Conservation (phyloP, 2,113 vertebrate species). For the Aldabrachelys gigantea region DNA sequence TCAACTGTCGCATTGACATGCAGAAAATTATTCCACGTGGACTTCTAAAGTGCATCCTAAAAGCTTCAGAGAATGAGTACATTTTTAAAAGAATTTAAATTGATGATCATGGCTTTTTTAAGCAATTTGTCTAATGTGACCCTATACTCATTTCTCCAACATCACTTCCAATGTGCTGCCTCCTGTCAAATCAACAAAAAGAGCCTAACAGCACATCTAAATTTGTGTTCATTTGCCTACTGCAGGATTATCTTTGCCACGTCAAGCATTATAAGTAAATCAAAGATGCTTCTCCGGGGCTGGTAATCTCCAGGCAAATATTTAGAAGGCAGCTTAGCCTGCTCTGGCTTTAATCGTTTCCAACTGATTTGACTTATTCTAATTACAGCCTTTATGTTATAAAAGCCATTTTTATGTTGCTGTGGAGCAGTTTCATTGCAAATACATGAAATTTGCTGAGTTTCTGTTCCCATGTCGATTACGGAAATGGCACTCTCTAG, state of each 20-base stretch:
- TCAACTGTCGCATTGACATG: conserved; percentile 81
- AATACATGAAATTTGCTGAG: conserved; percentile 83
- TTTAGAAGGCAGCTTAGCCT: conserved; percentile 84
- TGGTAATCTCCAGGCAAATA: conserved; percentile 86
- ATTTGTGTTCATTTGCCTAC: conserved; percentile 81
- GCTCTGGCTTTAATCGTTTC: conserved; percentile 84
- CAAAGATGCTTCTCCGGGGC: conserved; percentile 80
- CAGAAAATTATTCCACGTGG: conserved; percentile 81
- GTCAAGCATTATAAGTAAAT: conserved; percentile 81
- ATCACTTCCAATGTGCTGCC: conserved; percentile 71
- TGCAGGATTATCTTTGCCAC: conserved; percentile 79
- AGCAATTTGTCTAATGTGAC: conserved; percentile 82
- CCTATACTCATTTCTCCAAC: conserved; percentile 64
- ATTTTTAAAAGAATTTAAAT: conserved; percentile 75
- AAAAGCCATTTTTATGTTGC: conserved; percentile 86
- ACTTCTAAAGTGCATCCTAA: conserved; percentile 85
- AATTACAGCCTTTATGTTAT: conserved; percentile 86
- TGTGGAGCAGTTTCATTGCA: conserved; percentile 79
- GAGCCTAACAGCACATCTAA: conserved; percentile 75
- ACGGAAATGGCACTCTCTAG: conserved; percentile 79
- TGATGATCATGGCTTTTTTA: conserved; percentile 50
- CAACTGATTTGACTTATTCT: conserved; percentile 89
- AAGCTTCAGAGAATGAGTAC: conserved; percentile 76
- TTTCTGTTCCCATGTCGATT: conserved; percentile 82
- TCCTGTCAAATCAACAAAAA: conserved; percentile 78